Conservation (phyloP, 2,113 vertebrate genomes). For the Gorsachius goisagi region DNA sequence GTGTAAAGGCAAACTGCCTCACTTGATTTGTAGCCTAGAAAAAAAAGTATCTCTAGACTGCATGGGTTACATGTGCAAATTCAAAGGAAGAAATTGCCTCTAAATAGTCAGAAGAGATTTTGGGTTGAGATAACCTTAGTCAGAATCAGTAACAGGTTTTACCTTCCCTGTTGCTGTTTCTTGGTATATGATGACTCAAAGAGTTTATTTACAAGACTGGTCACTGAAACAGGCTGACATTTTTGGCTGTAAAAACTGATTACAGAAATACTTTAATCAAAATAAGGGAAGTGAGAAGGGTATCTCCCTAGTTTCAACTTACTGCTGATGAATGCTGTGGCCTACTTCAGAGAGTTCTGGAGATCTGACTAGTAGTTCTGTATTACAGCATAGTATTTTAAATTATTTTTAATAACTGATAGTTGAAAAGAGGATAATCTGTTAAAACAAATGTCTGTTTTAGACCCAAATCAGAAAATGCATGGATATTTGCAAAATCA, state of each 20-base stretch:
- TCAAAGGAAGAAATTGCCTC: not conserved
- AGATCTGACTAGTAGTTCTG: not conserved
- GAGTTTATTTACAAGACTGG: not conserved
- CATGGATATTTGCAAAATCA: conserved; percentile 90
- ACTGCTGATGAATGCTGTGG: not conserved
- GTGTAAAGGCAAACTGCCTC: not conserved
- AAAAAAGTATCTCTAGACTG: not conserved
- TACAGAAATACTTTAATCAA: not conserved
- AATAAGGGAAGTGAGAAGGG: not conserved
- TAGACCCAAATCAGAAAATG: conserved; percentile 83
- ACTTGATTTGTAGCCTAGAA: not conserved
- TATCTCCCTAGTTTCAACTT: not conserved
- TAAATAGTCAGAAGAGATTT: not conserved
- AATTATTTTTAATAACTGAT: not conserved
- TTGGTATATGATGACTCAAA: not conserved
- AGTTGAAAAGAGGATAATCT: not conserved
- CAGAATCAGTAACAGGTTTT: not conserved
- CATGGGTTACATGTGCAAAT: not conserved
- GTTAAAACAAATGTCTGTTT: conserved; percentile 42
- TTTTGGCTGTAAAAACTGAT: not conserved
- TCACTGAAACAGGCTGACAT: not conserved
- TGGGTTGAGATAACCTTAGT: not conserved
- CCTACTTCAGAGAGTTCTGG: not conserved
- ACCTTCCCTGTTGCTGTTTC: not conserved
- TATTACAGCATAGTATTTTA: not conserved